phyloP scores from a whole-genome alignment of 2,888 invertebrate species.

The Frankliniella fusca region DNA sequence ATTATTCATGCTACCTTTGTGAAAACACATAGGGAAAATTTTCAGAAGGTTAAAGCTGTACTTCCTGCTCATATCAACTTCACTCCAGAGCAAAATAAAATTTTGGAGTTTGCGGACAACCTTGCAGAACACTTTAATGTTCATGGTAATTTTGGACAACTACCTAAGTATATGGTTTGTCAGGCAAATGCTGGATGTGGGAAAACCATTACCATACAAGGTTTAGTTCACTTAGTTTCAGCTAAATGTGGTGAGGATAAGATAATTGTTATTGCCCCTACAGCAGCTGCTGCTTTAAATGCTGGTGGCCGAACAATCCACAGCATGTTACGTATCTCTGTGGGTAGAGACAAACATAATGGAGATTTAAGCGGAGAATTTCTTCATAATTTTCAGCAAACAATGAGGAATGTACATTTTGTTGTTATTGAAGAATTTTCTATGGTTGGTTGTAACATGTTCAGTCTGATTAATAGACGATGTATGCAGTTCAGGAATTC shows the following conservation, averaged over 20 bases:
- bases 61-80: neutral
- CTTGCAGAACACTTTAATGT: neutral
- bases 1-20: neutral
- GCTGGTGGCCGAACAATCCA: neutral
- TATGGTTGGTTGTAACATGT: neutral
- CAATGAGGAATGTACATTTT: neutral
- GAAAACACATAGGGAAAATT: neutral
- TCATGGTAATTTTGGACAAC: neutral
- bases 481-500: neutral
- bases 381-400: neutral
- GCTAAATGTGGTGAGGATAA: neutral
- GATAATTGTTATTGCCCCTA: neutral
- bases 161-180: neutral
- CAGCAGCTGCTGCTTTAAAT: neutral
- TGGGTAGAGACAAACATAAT: neutral
- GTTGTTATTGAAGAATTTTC: too few relatives aligned
- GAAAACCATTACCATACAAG: neutral
- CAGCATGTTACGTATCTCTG: neutral
- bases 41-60: neutral
- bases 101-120: neutral
- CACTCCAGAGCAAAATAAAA: neutral
- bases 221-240: neutral
- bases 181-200: neutral
- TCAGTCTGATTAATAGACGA: neutral
- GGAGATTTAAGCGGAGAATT: neutral